phyloP scores from a whole-genome alignment of 2,113 vertebrate species.

The Boleophthalmus pectinirostris region DNA sequence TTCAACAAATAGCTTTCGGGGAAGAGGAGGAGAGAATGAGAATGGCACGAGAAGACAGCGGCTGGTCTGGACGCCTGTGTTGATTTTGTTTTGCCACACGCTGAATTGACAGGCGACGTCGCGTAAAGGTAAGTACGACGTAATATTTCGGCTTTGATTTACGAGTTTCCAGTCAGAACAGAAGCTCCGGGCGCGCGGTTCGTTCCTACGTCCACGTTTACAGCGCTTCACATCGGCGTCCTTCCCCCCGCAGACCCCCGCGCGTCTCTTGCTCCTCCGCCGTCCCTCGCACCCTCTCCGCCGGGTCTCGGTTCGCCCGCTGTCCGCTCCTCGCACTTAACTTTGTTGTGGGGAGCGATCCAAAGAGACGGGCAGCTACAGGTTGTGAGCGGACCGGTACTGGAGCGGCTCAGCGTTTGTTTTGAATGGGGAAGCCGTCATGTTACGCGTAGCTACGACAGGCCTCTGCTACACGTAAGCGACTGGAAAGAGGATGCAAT shows the following conservation, averaged over 20 bases:
- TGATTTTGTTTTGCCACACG: constrained; percentile 31
- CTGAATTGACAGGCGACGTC: constrained; percentile 37
- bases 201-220: constrained; percentile 17
- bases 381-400: constrained; percentile 53
- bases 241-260: constrained; percentile 28
- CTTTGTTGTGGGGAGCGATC: constrained; percentile 19
- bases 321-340: constrained; percentile 25
- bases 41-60: constrained; percentile 59
- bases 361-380: constrained; percentile 60
- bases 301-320: constrained; percentile 21
- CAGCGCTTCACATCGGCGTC: constrained; percentile 30
- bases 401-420: neutral
- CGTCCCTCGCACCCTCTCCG: neutral
- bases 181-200: constrained; percentile 8
- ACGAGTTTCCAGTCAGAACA: neutral
- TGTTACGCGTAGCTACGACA: neutral
- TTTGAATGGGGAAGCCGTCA: constrained; percentile 1
- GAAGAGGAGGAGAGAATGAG: constrained; percentile 16
- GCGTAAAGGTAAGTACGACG: constrained; percentile 59
- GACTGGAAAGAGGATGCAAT: too few relatives aligned
- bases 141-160: neutral
- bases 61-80: constrained; percentile 46
- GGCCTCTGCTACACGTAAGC: constrained; percentile 13
- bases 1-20: constrained; percentile 16
- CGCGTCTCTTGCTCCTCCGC: constrained; percentile 29